Conservation (phyloP, 2,113 vertebrate genomes). For the Atractosteus spatula region DNA sequence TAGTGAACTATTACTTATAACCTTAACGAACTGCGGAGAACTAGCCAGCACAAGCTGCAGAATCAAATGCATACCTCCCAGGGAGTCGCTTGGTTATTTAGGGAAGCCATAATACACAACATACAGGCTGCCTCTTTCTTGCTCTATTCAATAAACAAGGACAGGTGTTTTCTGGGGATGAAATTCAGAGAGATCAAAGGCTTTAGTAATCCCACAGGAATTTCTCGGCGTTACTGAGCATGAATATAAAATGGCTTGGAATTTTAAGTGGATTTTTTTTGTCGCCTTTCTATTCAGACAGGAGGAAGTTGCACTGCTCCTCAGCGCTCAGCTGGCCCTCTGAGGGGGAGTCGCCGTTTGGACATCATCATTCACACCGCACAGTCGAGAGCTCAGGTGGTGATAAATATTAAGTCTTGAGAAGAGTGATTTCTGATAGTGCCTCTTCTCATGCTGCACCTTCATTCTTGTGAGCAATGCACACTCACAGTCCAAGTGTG, state of each 20-base stretch:
- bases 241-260: slow-evolving; percentile 39
- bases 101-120: too few species aligned
- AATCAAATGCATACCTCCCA: too few species aligned
- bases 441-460: not conserved
- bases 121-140: too few species aligned
- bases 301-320: slow-evolving; percentile 11
- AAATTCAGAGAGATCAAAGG: slow-evolving; percentile 41
- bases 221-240: slow-evolving; percentile 38
- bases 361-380: not conserved
- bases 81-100: not conserved
- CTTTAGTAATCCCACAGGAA: slow-evolving; percentile 44
- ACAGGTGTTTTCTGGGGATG: slow-evolving; percentile 31
- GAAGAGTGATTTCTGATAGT: not conserved
- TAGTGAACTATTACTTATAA: too few species aligned
- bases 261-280: slow-evolving; percentile 48
- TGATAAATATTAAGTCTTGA: not conserved
- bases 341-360: slow-evolving; percentile 2
- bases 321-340: not conserved
- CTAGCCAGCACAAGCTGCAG: too few species aligned
- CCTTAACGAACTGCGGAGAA: too few species aligned
- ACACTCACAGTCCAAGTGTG: not conserved
- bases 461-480: not conserved
- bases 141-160: slow-evolving; percentile 4
- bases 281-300: slow-evolving; percentile 17
- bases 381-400: not conserved